Evolutionary conservation across 2,888 invertebrate genomes (phyloP).

Genomic region (Oxytorus armatus): DNA sequence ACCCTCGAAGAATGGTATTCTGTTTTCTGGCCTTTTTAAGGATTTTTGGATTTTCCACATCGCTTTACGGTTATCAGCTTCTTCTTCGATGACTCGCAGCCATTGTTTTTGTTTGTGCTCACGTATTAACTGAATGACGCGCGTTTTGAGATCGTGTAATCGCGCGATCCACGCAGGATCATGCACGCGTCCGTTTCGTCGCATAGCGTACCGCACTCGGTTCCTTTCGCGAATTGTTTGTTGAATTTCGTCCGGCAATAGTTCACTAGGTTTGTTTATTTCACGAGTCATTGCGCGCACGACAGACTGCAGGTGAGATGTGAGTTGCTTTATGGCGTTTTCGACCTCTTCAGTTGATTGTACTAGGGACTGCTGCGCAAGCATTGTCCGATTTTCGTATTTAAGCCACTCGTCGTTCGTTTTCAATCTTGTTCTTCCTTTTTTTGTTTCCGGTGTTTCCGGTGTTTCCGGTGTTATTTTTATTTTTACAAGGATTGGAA

Average conservation of each 20-base stretch:
- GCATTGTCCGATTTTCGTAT: too few species aligned
- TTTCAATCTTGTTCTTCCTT: slow-evolving; percentile 47
- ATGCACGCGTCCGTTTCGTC: slow-evolving; percentile 20
- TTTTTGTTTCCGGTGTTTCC: too few species aligned
- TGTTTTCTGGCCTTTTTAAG: slow-evolving; percentile 31
- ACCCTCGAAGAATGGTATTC: slow-evolving; percentile 14
- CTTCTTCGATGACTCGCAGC: slow-evolving; percentile 29
- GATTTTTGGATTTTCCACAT: slow-evolving; percentile 50
- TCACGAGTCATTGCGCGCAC: slow-evolving; percentile 21
- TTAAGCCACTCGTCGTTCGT: slow-evolving; percentile 41
- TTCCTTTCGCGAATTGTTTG: slow-evolving; percentile 34
- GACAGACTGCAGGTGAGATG: slow-evolving; percentile 16
- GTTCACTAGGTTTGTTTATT: neutral
- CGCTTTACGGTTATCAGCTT: slow-evolving; percentile 33
- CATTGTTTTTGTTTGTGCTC: slow-evolving; percentile 34
- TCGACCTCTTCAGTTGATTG: slow-evolving; percentile 34
- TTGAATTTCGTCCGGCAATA: slow-evolving; percentile 30
- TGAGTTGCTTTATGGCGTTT: slow-evolving; percentile 40
- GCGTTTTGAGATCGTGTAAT: slow-evolving; percentile 14
- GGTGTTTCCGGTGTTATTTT: slow-evolving; percentile 24
- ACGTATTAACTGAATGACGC: slow-evolving; percentile 16
- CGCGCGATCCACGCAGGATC: slow-evolving; percentile 13
- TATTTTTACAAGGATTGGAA: slow-evolving; percentile 46
- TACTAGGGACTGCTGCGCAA: slow-evolving; percentile 19
- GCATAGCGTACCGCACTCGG: slow-evolving; percentile 32